These are phyloP conservation scores for Danionella dracula DNA, from an alignment of 2,797 vertebrate species.

Conservation along the genomic window DNA sequence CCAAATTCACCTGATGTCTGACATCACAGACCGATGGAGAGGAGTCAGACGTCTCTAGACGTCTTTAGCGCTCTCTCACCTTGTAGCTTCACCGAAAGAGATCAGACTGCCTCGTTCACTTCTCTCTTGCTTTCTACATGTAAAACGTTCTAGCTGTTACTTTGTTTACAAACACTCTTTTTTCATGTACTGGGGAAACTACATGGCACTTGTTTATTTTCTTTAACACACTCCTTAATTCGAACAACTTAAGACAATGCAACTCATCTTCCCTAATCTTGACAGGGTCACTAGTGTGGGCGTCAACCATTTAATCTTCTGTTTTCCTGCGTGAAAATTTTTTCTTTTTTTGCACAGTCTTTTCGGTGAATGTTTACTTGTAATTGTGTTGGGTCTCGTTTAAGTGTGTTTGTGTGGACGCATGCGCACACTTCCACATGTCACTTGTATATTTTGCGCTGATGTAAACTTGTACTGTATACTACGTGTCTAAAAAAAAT, in stretches of 20 bases:
- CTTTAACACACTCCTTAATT: slow-evolving; percentile 57
- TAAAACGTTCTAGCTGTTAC: slow-evolving; percentile 59
- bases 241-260: slow-evolving; percentile 52
- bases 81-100: background rate
- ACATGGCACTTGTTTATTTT: slow-evolving; percentile 51
- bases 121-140: slow-evolving; percentile 52
- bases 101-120: slow-evolving; percentile 36
- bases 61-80: background rate
- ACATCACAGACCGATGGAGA: no score
- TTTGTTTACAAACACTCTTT: slow-evolving; percentile 53
- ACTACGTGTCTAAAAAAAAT: slow-evolving; percentile 47
- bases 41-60: no score
- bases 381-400: slow-evolving; percentile 48
- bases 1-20: no score
- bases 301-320: slow-evolving; percentile 8
- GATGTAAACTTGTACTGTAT: slow-evolving; percentile 51
- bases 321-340: slow-evolving; percentile 53
- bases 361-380: slow-evolving; percentile 64
- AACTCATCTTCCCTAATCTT: slow-evolving; percentile 48
- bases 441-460: slow-evolving; percentile 38
- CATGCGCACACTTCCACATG: slow-evolving; percentile 57
- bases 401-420: slow-evolving; percentile 57
- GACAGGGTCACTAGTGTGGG: slow-evolving; percentile 56
- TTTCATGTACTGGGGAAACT: slow-evolving; percentile 51
- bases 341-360: slow-evolving; percentile 69